Conservation (phyloP, 2,888 invertebrate species). For the Cerastis leucographa region DNA sequence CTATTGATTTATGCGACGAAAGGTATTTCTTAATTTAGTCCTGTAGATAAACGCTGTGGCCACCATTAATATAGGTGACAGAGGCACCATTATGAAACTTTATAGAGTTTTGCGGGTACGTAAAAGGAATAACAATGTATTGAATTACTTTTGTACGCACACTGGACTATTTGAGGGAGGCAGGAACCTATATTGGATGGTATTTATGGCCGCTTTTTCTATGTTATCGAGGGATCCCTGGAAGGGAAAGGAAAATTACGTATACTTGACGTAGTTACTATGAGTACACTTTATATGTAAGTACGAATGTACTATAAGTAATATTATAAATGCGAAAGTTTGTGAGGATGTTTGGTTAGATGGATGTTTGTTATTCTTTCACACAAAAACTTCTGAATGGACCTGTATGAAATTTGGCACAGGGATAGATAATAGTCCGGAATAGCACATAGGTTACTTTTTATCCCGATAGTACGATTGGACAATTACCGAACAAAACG, state of each 20-base stretch:
- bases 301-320: no score
- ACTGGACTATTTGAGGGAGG: slow-evolving; percentile 63
- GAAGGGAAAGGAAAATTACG: slow-evolving; percentile 55
- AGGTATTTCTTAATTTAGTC: slow-evolving; percentile 80
- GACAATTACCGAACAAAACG: no score
- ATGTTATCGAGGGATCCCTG: slow-evolving; percentile 59
- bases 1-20: slow-evolving; percentile 78
- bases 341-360: no score
- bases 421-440: no score
- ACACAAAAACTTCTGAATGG: no score
- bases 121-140: slow-evolving; percentile 71
- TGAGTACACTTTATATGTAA: slow-evolving; percentile 23
- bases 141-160: slow-evolving; percentile 66
- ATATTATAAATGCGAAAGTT: no score
- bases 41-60: slow-evolving; percentile 68
- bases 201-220: slow-evolving; percentile 66
- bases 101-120: slow-evolving; percentile 69
- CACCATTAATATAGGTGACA: slow-evolving; percentile 69
- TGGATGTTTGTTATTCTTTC: no score
- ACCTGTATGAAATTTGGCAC: no score
- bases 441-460: no score
- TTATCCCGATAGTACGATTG: no score
- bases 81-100: slow-evolving; percentile 71
- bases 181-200: slow-evolving; percentile 57
- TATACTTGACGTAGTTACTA: slow-evolving; percentile 45